These are phyloP conservation scores for Ranitomeya variabilis DNA, from an alignment of 2,113 vertebrate species.

Conservation along the genomic window DNA sequence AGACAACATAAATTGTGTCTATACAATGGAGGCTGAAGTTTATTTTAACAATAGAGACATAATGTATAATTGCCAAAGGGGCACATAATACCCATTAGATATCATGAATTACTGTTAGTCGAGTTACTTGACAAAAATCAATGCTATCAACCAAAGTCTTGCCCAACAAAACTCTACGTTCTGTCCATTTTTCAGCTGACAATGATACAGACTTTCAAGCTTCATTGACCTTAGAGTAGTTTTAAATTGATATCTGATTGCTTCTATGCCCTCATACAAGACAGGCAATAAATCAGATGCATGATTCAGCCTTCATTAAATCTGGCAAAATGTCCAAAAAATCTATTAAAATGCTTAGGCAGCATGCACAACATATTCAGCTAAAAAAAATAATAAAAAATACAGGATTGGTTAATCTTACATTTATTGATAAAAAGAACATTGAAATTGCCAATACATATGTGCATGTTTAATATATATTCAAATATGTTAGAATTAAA, in stretches of 20 bases:
- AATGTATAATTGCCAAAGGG: not conserved
- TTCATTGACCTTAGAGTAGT: slow-evolving; percentile 44
- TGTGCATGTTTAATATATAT: too few species aligned
- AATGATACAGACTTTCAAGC: slow-evolving; percentile 42
- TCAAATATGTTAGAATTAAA: too few species aligned
- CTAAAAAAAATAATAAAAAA: not conserved
- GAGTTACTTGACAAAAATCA: slow-evolving; percentile 16
- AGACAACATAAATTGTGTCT: not conserved
- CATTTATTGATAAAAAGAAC: not conserved
- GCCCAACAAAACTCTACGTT: slow-evolving; percentile 29
- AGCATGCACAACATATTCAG: not conserved
- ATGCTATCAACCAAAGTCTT: slow-evolving; percentile 16
- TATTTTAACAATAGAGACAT: not conserved
- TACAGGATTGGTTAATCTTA: not conserved
- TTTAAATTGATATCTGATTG: slow-evolving; percentile 56
- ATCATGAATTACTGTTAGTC: not conserved
- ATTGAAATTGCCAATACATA: too few species aligned
- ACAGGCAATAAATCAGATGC: slow-evolving; percentile 56
- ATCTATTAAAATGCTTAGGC: slow-evolving; percentile 23
- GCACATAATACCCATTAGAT: not conserved
- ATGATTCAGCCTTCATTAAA: slow-evolving; percentile 49
- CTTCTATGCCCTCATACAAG: slow-evolving; percentile 46
- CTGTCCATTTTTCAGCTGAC: slow-evolving; percentile 38
- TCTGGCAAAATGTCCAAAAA: slow-evolving; percentile 8
- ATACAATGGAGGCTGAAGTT: not conserved